Evolutionary conservation across 2,113 vertebrate genomes (phyloP).

Genomic region (Anguilla rostrata): DNA sequence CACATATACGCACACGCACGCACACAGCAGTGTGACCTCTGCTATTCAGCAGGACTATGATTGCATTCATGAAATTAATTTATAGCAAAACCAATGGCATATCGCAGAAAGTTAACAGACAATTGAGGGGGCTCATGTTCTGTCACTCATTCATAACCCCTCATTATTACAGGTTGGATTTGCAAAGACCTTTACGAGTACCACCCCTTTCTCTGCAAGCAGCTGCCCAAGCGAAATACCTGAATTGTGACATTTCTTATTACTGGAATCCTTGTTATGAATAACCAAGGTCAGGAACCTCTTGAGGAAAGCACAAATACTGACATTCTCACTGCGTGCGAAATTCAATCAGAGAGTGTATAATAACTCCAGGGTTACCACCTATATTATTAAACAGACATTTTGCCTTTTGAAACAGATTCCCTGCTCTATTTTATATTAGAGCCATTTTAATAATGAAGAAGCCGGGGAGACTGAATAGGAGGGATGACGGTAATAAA

Average conservation of each 20-base stretch:
- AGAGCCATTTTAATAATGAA: slow-evolving; percentile 36
- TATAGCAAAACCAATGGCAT: slow-evolving; percentile 19
- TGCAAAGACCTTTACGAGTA: slow-evolving; percentile 38
- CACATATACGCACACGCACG: background rate
- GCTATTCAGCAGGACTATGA: background rate
- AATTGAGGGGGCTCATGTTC: slow-evolving; percentile 21
- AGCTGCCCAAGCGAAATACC: slow-evolving; percentile 24
- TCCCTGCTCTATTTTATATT: slow-evolving; percentile 41
- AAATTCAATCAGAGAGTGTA: slow-evolving; percentile 53
- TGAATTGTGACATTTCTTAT: slow-evolving; percentile 48
- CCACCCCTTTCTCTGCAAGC: slow-evolving; percentile 15
- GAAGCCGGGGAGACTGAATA: slow-evolving; percentile 2
- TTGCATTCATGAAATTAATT: slow-evolving; percentile 27
- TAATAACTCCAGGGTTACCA: slow-evolving; percentile 49
- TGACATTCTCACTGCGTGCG: slow-evolving; percentile 52
- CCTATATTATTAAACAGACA: slow-evolving; percentile 56
- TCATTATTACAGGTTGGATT: slow-evolving; percentile 48
- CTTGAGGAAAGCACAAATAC: slow-evolving; percentile 37
- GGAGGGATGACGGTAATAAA: background rate
- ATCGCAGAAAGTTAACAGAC: slow-evolving; percentile 36
- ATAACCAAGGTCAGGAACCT: slow-evolving; percentile 53
- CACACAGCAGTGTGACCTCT: background rate
- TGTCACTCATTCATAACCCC: slow-evolving; percentile 35
- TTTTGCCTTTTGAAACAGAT: slow-evolving; percentile 48
- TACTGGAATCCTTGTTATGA: slow-evolving; percentile 49